Conservation (phyloP, 2,113 vertebrate genomes). For the Hassar affinis region DNA sequence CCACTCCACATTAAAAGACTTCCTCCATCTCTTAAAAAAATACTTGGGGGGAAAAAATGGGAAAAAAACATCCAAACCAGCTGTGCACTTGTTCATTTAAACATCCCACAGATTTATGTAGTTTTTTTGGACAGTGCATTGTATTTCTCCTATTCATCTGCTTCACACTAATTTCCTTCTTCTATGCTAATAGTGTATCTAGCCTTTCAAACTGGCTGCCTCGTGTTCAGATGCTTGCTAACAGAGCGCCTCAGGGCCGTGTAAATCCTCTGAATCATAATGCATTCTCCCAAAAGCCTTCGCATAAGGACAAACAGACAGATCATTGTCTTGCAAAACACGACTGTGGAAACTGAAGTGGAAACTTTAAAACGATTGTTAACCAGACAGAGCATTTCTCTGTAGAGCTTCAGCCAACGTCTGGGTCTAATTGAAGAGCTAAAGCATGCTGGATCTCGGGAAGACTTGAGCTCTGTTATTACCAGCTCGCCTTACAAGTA, state of each 20-base stretch:
- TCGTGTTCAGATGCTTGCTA: not conserved
- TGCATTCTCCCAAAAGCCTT: constrained; percentile 2
- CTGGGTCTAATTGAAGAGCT: constrained; percentile 14
- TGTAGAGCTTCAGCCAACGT: not conserved
- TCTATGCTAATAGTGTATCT: constrained; percentile 21
- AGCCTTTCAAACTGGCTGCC: not conserved
- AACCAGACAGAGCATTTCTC: constrained; percentile 31
- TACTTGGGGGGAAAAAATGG: too few relatives aligned
- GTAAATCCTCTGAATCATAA: constrained; percentile 27
- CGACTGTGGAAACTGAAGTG: not conserved
- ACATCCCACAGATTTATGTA: constrained; percentile 52
- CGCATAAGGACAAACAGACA: constrained; percentile 6
- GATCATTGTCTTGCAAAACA: not conserved
- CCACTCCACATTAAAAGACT: not conserved
- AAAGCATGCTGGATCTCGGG: not conserved
- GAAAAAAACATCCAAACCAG: constrained; percentile 49
- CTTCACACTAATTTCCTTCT: constrained; percentile 45
- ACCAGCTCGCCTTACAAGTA: constrained; percentile 20
- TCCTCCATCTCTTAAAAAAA: not conserved
- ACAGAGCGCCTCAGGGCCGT: not conserved
- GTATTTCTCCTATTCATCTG: constrained; percentile 39
- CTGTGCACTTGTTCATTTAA: constrained; percentile 16
- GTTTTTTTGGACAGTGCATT: constrained; percentile 42
- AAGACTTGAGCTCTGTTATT: constrained; percentile 18
- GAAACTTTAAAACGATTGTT: constrained; percentile 20